Conservation (phyloP, 2,797 vertebrate genomes). For the Kryptolebias ocellatus region DNA sequence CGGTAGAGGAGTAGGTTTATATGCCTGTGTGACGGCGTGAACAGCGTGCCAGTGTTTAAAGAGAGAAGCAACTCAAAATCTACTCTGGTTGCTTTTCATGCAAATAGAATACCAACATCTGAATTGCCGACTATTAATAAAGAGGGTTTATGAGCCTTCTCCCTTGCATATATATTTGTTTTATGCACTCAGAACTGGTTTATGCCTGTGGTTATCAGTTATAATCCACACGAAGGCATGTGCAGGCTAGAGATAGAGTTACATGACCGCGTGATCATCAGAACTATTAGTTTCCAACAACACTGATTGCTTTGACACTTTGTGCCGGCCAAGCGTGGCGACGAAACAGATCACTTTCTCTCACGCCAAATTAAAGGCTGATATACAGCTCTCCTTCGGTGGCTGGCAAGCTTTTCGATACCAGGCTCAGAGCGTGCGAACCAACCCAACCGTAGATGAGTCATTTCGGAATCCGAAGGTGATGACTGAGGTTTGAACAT, state of each 20-base stretch:
- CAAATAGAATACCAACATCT: constrained; percentile 56
- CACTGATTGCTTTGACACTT: constrained; percentile 61
- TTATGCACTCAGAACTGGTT: constrained; percentile 57
- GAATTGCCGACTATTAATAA: constrained; percentile 70
- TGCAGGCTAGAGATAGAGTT: constrained; percentile 66
- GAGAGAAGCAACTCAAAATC: constrained; percentile 56
- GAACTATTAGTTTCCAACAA: constrained; percentile 64
- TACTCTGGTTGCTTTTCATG: constrained; percentile 36
- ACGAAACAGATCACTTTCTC: constrained; percentile 60
- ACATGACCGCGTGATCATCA: constrained; percentile 57
- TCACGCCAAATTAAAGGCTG: constrained; percentile 64
- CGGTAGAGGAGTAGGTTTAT: constrained; percentile 49
- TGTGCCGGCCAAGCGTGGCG: constrained; percentile 37
- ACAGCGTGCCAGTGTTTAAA: constrained; percentile 64
- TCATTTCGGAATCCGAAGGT: constrained; percentile 28
- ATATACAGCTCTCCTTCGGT: constrained; percentile 56
- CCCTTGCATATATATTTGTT: constrained; percentile 49
- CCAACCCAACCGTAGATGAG: constrained; percentile 42
- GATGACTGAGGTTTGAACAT: constrained; percentile 25
- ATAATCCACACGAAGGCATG: constrained; percentile 66
- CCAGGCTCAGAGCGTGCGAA: constrained; percentile 45
- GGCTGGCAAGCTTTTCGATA: constrained; percentile 23
- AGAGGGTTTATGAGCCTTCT: constrained; percentile 67
- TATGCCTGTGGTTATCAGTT: constrained; percentile 66
- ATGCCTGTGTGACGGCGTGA: constrained; percentile 43